Base-by-base conservation (phyloP, 1,140 invertebrate genomes). In the Drosophila gunungcola region DNA sequence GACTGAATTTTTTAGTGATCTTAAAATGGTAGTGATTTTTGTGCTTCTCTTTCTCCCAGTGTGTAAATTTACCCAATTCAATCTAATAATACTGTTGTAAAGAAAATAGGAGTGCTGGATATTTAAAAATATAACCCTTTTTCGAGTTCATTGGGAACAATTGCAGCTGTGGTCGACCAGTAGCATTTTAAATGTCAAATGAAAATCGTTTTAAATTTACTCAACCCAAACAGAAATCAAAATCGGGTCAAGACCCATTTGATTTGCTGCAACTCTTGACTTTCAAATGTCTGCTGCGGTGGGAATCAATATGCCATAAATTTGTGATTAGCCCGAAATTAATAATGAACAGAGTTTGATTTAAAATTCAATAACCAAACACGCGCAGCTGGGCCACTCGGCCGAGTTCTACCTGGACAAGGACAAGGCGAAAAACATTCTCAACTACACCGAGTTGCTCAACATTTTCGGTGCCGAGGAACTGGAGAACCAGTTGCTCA, bases 401-500 rank as follows among this genome's bases (percentile, higher is more conserved):
- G 94, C 96, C 43, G 96, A 97, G 73, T 95, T 95, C 80, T 97
- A 97, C 91, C 93, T 95, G 73, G 93, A 95, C 72, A 94, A 95
- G 83, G 95, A 95, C 55, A 93, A 94, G 38, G 94, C 96, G 4
- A 83, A 80, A 41, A 80, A 91, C 29, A 81, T 91, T 48, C 93
- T 97, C 42, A 95, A 95, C 21, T 95, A 96, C 85, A 94, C 94
- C 75, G 94, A 95, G 69, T 91, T 97, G 9, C 90, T 96, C 12
- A 93, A 93, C 42, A 94, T 95, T 80, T 97, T 96, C 73, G 95
- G 95, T 11, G 95, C 95, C 43, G 94, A 94, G 85, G 95, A 95
- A 78, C 93, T 94, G 32, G 92, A 94, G 54, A 94, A 94, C 12
- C 94, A 96, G 67, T 95, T 96, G 94, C 92, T 96, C 46, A 94